Evolutionary conservation across 30 jellyfish, hydroid and myxozoan species (phyloP).

Genomic region (Turritopsis rubra): DNA sequence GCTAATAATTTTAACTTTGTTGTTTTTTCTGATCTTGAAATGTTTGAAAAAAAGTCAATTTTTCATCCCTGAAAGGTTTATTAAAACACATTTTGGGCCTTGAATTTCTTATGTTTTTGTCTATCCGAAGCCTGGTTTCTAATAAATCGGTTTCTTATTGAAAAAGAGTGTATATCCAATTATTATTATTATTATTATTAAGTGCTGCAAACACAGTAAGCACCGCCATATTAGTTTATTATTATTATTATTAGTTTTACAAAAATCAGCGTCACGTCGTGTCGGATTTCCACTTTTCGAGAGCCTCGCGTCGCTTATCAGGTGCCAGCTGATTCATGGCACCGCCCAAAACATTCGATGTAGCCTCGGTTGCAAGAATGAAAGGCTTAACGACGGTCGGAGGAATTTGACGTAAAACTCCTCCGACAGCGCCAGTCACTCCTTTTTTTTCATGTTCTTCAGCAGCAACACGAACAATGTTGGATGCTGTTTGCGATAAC

Average conservation of each 20-base stretch:
- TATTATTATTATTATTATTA: too few species aligned
- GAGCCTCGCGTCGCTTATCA: slow-evolving; percentile 85
- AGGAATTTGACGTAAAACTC: slow-evolving; percentile 96
- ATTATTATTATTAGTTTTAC: neutral
- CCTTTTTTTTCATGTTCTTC: slow-evolving; percentile 98
- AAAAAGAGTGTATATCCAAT: too few species aligned
- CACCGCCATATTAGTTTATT: too few species aligned
- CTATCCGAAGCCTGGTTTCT: too few species aligned
- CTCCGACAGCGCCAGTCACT: slow-evolving; percentile 99
- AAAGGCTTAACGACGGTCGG: slow-evolving; percentile 96
- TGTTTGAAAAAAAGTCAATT: too few species aligned
- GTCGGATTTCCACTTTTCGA: slow-evolving; percentile 78
- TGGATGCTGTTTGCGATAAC: slow-evolving; percentile 69
- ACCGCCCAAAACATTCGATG: slow-evolving; percentile 97
- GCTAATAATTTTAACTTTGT: too few species aligned
- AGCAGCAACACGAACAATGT: slow-evolving; percentile 86
- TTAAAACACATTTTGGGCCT: too few species aligned
- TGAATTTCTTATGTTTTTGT: too few species aligned
- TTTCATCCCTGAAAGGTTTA: too few species aligned
- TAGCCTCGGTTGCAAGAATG: slow-evolving; percentile 95
- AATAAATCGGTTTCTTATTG: too few species aligned
- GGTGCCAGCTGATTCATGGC: slow-evolving; percentile 97
- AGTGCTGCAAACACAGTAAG: too few species aligned
- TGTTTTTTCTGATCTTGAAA: too few species aligned
- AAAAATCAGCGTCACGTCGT: neutral